Conservation (phyloP, 1,140 invertebrate genomes). For the Steinernema feltiae region DNA sequence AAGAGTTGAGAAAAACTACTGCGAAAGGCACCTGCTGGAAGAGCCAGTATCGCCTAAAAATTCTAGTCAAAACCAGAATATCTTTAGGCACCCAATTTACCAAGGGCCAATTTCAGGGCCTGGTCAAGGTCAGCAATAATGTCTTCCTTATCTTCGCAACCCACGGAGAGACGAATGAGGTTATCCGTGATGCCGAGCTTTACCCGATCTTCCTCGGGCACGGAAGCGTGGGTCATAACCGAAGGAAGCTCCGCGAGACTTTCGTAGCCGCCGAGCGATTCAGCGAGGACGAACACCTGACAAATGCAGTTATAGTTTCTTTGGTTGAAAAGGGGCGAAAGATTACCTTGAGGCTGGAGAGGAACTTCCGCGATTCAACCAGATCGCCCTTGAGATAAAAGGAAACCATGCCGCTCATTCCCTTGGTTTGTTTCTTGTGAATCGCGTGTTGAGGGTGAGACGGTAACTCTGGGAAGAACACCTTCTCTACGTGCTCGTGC, state of each 20-base stretch:
- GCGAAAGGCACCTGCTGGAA: background rate
- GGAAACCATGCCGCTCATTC: conserved; percentile 84
- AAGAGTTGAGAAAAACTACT: background rate
- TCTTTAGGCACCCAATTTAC: background rate
- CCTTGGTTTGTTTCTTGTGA: conserved; percentile 73
- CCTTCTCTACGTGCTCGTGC: conserved; percentile 72
- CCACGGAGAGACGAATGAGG: conserved; percentile 81
- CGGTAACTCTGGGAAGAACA: conserved; percentile 78
- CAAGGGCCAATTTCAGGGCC: conserved; percentile 63
- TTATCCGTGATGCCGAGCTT: conserved; percentile 77
- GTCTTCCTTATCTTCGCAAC: conserved; percentile 79
- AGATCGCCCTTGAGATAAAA: conserved; percentile 78
- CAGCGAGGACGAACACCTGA: conserved; percentile 72
- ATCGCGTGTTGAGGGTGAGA: conserved; percentile 84
- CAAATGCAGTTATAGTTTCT: background rate
- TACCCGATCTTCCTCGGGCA: conserved; percentile 66
- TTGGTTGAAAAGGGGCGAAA: background rate
- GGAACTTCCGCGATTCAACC: conserved; percentile 72
- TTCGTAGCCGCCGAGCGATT: conserved; percentile 90
- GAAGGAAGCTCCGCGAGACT: conserved; percentile 68
- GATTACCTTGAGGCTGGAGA: conserved; percentile 67
- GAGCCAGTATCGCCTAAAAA: background rate
- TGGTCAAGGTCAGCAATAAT: conserved; percentile 79
- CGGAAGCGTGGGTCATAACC: conserved; percentile 60
- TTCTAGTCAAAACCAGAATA: conserved; percentile 2